These are phyloP conservation scores for Pocillopora meandrina DNA, from an alignment of 92 coral and sea anemone genomes.

Conservation along the genomic window DNA sequence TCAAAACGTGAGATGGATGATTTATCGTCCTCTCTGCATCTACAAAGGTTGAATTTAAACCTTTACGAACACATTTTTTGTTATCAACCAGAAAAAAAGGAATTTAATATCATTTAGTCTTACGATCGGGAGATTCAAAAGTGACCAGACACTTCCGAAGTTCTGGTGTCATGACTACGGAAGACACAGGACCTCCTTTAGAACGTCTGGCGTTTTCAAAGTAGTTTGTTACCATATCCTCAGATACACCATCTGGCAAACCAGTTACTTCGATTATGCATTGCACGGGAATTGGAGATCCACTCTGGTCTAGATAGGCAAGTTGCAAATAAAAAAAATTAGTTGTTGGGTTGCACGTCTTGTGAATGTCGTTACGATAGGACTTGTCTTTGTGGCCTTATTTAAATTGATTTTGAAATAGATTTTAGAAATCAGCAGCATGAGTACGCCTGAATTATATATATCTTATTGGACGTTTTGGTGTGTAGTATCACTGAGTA, in stretches of 20 bases:
- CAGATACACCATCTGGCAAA: constrained; percentile 39
- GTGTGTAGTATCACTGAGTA: no score
- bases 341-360: no score
- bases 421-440: no score
- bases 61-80: neutral
- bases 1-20: no score
- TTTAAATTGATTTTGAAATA: no score
- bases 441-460: no score
- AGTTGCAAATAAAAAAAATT: no score
- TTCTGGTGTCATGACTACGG: constrained; percentile 26
- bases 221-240: constrained; percentile 63
- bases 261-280: constrained; percentile 58
- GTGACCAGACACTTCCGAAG: constrained; percentile 58
- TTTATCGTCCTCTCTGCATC: no score
- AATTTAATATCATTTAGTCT: neutral
- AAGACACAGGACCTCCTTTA: constrained; percentile 73
- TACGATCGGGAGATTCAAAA: constrained; percentile 62
- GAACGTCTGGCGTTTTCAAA: constrained; percentile 80
- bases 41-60: neutral
- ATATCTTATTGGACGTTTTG: no score
- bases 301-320: neutral
- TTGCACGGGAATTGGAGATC: neutral
- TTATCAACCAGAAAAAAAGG: no score
- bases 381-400: no score
- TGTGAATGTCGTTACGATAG: no score